These are phyloP conservation scores for Styela plicata DNA, from an alignment of 23 tunicate genomes.

Conservation along the genomic window DNA sequence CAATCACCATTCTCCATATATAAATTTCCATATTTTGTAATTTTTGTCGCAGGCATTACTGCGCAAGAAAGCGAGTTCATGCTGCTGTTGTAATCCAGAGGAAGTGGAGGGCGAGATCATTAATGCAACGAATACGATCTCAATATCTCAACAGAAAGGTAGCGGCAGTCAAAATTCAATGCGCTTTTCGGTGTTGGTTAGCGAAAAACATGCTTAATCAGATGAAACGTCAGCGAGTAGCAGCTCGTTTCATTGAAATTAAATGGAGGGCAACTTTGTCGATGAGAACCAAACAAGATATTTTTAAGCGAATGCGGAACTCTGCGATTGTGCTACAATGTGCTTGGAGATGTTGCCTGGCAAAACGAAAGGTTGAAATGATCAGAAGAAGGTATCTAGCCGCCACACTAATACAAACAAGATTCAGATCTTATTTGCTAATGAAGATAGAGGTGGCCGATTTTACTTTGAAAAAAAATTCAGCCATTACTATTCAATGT, in stretches of 20 bases:
- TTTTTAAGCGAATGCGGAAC: background rate
- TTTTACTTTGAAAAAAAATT: background rate
- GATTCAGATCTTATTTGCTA: background rate
- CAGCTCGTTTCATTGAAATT: slow-evolving; percentile 9
- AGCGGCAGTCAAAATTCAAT: slow-evolving; percentile 18
- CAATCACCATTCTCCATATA: too few species aligned
- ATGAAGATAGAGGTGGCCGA: background rate
- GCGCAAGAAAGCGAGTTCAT: background rate
- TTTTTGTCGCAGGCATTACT: background rate
- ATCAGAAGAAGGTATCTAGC: background rate
- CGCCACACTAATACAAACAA: background rate
- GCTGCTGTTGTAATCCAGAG: slow-evolving; percentile 21
- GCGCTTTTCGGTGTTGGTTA: background rate
- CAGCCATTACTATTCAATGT: background rate
- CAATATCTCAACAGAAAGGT: background rate
- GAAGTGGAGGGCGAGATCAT: slow-evolving; percentile 28
- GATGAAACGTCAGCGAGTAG: background rate
- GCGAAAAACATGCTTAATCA: background rate
- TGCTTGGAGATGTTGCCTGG: background rate
- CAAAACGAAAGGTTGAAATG: background rate
- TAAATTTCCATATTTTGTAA: too few species aligned
- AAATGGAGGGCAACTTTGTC: slow-evolving; percentile 22
- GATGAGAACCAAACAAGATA: background rate
- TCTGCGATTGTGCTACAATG: slow-evolving; percentile 11
- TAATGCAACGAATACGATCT: slow-evolving; percentile 4